phyloP scores from a whole-genome alignment of 2,888 invertebrate genomes.

The Eristalis pertinax region DNA sequence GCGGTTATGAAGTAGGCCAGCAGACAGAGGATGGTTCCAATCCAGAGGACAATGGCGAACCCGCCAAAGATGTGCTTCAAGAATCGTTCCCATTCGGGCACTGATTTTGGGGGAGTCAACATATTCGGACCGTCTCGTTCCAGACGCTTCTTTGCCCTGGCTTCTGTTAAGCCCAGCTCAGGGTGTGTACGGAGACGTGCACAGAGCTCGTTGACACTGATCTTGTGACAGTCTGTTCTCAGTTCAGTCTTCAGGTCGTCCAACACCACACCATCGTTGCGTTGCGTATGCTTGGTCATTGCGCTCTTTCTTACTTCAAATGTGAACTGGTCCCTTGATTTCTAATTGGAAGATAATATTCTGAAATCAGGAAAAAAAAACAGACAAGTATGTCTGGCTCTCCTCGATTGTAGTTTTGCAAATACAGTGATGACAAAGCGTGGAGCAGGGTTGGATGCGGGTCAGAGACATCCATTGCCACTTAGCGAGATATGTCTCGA shows the following conservation, averaged over 20 bases:
- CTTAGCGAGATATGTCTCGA: too few species aligned
- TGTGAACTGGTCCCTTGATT: background rate
- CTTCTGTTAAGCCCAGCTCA: slow-evolving; percentile 85
- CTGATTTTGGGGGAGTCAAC: slow-evolving; percentile 87
- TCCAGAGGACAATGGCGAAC: slow-evolving; percentile 91
- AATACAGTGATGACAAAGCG: background rate
- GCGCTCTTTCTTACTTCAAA: background rate
- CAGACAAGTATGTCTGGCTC: background rate
- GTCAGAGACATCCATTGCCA: too few species aligned
- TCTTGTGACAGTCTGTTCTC: slow-evolving; percentile 76
- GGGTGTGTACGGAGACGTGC: slow-evolving; percentile 95
- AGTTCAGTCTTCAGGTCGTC: slow-evolving; percentile 50
- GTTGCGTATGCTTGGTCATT: background rate
- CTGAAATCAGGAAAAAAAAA: background rate
- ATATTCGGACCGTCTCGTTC: slow-evolving; percentile 87
- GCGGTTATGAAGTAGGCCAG: slow-evolving; percentile 83
- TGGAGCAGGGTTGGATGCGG: too few species aligned
- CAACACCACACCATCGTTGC: background rate
- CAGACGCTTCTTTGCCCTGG: slow-evolving; percentile 83
- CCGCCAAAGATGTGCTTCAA: slow-evolving; percentile 84
- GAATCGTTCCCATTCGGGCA: slow-evolving; percentile 88
- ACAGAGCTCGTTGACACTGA: slow-evolving; percentile 95
- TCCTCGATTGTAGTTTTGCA: background rate
- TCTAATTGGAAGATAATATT: background rate
- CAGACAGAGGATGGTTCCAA: slow-evolving; percentile 88